phyloP scores from a whole-genome alignment of 2,888 invertebrate species.

The Dorcus parallelipipedus region DNA sequence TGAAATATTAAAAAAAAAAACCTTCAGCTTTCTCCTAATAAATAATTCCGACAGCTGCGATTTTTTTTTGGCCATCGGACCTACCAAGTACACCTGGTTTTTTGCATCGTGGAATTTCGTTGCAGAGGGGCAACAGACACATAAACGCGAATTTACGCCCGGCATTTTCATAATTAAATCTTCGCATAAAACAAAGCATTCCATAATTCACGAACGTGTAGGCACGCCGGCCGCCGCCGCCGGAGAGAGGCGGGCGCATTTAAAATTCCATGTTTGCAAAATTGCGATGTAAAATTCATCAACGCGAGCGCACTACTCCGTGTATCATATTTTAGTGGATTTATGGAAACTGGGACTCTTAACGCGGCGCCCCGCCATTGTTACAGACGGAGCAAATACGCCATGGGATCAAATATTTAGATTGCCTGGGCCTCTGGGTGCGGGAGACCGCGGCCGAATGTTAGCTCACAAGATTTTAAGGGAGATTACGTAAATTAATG shows the following conservation, averaged over 20 bases:
- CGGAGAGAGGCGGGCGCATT: constrained; percentile 13
- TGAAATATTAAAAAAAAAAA: too few relatives aligned
- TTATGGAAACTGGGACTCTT: not conserved
- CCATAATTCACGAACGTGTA: constrained; percentile 23
- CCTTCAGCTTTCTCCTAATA: too few relatives aligned
- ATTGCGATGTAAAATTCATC: constrained; percentile 23
- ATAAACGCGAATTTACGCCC: constrained; percentile 8
- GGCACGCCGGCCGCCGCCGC: constrained; percentile 9
- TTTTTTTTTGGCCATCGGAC: too few relatives aligned
- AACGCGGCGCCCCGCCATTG: not conserved
- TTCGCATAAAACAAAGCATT: constrained; percentile 24
- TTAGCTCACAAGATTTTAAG: too few relatives aligned
- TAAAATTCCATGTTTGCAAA: constrained; percentile 27
- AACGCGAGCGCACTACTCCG: not conserved
- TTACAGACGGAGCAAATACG: too few relatives aligned
- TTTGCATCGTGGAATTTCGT: not conserved
- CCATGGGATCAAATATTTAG: too few relatives aligned
- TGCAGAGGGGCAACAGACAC: constrained; percentile 7
- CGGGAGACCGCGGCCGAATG: too few relatives aligned
- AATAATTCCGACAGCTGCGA: too few relatives aligned
- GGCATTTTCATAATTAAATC: constrained; percentile 29
- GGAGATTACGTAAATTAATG: too few relatives aligned
- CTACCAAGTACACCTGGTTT: not conserved
- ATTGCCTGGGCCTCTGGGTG: too few relatives aligned
- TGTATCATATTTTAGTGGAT: too few relatives aligned